Conservation (phyloP, 2,113 vertebrate genomes). For the Sus scrofa region DNA sequence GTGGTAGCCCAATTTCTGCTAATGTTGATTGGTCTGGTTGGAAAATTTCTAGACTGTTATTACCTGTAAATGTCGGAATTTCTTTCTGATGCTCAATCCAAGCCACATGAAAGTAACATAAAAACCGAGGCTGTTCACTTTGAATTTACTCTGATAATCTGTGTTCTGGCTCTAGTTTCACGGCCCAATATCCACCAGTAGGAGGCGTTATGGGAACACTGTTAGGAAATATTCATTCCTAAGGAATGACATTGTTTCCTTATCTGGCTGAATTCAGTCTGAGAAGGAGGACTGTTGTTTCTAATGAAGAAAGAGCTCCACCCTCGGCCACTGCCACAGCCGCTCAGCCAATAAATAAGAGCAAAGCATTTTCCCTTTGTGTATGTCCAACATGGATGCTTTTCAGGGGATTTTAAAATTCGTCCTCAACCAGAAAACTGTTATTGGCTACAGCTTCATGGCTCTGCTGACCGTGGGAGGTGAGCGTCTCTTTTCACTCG, state of each 20-base stretch:
- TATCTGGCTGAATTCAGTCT: conserved; percentile 56
- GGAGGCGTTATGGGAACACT: conserved; percentile 76
- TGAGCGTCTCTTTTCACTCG: conserved; percentile 93
- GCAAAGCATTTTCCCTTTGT: neutral
- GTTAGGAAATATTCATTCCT: conserved; percentile 77
- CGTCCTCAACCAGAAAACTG: conserved; percentile 91
- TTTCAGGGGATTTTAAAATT: conserved; percentile 92
- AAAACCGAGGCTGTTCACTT: neutral
- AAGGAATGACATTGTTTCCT: conserved; percentile 77
- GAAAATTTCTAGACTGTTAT: conserved; percentile 42
- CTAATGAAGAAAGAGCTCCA: conserved; percentile 63
- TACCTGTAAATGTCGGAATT: neutral
- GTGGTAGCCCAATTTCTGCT: neutral
- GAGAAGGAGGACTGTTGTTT: conserved; percentile 67
- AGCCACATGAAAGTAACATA: conserved; percentile 7
- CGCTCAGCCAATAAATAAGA: neutral
- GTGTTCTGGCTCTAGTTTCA: neutral
- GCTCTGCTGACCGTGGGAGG: conserved; percentile 94
- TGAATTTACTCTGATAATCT: neutral
- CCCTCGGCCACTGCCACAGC: conserved; percentile 35
- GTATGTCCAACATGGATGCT: conserved; percentile 90
- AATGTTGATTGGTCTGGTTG: neutral
- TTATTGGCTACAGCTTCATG: conserved; percentile 96
- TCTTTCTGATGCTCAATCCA: conserved; percentile 43
- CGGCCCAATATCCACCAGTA: conserved; percentile 47